Evolutionary conservation across 1,140 invertebrate genomes (phyloP).

Genomic region (Conus betulinus): DNA sequence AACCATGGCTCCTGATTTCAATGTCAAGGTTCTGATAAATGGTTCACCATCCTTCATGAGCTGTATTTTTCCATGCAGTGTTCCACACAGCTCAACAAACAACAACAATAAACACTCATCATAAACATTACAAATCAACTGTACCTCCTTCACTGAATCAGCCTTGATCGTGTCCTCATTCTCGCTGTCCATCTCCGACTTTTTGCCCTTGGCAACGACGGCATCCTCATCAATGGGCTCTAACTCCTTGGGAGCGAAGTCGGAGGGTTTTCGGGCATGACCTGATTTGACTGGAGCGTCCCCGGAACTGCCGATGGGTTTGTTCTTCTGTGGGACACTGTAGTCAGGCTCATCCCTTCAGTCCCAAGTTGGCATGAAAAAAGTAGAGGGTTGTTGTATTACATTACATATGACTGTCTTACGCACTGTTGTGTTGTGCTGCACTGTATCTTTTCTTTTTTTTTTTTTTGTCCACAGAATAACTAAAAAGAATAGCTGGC

Average conservation of each 20-base stretch:
- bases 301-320: conserved; percentile 23
- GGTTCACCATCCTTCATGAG: no score
- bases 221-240: conserved; percentile 55
- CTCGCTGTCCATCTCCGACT: not conserved
- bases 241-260: conserved; percentile 52
- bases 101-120: not conserved
- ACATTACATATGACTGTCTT: no score
- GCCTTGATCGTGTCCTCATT: conserved; percentile 55
- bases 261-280: conserved; percentile 50
- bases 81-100: not conserved
- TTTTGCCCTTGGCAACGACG: conserved; percentile 40
- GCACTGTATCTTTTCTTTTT: no score
- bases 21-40: no score
- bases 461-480: no score
- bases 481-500: no score
- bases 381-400: no score
- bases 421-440: no score
- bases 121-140: not conserved
- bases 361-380: not conserved
- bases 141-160: conserved; percentile 55
- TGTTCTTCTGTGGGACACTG: not conserved
- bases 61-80: no score
- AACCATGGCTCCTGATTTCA: no score
- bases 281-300: conserved; percentile 37
- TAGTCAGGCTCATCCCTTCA: conserved; percentile 24